Conservation (phyloP, 1,140 invertebrate genomes). For the Thaumetopoea pityocampa region DNA sequence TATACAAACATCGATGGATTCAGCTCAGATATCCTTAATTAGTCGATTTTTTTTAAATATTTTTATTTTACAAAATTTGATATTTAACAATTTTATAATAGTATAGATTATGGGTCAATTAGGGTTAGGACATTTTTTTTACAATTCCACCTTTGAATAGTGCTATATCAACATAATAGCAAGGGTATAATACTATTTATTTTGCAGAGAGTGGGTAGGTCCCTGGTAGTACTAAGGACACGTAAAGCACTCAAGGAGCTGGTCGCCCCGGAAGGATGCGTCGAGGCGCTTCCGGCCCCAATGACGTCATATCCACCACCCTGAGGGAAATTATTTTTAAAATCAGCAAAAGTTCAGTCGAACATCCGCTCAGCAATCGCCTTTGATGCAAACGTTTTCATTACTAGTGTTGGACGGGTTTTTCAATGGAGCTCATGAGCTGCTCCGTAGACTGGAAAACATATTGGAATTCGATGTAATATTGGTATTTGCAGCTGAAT, state of each 20-base stretch:
- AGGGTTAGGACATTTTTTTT: too few relatives aligned
- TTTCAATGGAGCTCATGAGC: conserved; percentile 19
- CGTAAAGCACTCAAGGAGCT: conserved; percentile 25
- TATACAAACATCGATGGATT: too few relatives aligned
- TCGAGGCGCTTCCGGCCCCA: conserved; percentile 24
- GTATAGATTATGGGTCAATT: too few relatives aligned
- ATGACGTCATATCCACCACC: conserved; percentile 28
- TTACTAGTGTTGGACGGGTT: conserved; percentile 10
- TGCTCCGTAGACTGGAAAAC: too few relatives aligned
- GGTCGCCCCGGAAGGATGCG: conserved; percentile 32
- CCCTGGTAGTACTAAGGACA: conserved; percentile 25
- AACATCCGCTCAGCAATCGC: conserved; percentile 28
- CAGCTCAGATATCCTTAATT: conserved; percentile 11
- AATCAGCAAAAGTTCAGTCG: conserved; percentile 23
- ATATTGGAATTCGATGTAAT: too few relatives aligned
- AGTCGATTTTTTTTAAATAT: too few relatives aligned
- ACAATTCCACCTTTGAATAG: too few relatives aligned
- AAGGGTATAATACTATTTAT: too few relatives aligned
- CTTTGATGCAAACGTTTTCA: conserved; percentile 24
- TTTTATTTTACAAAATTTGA: too few relatives aligned
- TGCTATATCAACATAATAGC: too few relatives aligned
- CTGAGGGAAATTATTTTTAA: conserved; percentile 34
- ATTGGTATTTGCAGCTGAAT: too few relatives aligned
- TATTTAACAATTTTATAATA: conserved; percentile 27
- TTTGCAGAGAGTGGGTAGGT: too few relatives aligned